These are phyloP conservation scores for Mystacornis crossleyi DNA, from an alignment of 2,113 vertebrate species.

Conservation along the genomic window DNA sequence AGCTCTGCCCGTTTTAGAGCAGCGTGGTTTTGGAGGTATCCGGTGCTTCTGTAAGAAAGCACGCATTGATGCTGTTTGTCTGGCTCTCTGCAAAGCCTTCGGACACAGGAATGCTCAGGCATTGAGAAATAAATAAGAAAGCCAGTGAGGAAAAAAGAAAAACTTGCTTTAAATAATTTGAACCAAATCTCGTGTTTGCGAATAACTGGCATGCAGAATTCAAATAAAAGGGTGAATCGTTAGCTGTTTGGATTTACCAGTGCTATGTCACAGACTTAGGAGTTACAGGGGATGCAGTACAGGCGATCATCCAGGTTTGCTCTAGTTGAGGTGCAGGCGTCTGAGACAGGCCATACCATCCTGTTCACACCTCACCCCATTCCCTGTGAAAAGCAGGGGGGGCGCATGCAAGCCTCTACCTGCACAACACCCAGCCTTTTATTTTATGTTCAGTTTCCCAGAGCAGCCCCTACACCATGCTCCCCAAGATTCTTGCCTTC, in stretches of 20 bases:
- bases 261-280: background rate
- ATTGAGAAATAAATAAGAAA: background rate
- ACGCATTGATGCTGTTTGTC: fast-evolving
- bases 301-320: background rate
- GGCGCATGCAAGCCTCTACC: background rate
- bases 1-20: background rate
- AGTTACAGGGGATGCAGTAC: background rate
- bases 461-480: fast-evolving
- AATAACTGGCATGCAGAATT: background rate
- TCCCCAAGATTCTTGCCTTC: background rate
- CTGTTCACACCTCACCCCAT: fast-evolving
- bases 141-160: fast-evolving
- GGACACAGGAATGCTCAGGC: fast-evolving
- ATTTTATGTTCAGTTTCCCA: background rate
- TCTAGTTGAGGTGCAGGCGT: background rate
- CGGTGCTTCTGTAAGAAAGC: background rate
- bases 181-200: background rate
- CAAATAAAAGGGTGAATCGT: background rate
- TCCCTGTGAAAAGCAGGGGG: background rate
- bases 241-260: background rate
- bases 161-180: background rate
- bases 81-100: background rate
- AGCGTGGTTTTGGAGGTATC: background rate
- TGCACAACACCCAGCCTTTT: background rate
- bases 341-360: background rate